Base-by-base conservation (phyloP, 2,797 vertebrate species). In the Luscinia luscinia region DNA sequence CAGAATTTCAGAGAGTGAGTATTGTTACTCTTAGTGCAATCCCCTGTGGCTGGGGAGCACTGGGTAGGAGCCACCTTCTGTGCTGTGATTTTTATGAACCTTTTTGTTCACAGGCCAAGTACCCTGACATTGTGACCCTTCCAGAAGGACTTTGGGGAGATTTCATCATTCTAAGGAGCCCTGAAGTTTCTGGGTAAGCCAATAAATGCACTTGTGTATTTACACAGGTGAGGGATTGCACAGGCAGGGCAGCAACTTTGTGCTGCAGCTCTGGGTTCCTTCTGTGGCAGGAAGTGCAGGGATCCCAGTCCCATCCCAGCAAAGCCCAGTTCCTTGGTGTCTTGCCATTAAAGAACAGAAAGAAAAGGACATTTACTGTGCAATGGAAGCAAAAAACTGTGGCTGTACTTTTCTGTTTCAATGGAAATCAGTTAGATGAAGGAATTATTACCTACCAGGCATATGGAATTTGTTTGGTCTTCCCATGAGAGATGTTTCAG, bases 151-250 rank as follows among this genome's bases (percentile, higher is more conserved):
- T 96, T 66, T 85, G 80, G 64, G 98, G 98, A 24, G 98, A 98
- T 84, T 95, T 97, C 83, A 98, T 99, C 90, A 77, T 74, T 34
- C 91, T 99, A 46, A 98, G 49, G 89, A 98, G 95, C 72, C 88
- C 98, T 30, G 78, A 96, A 61, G 90, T 96, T 77, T 94, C 98
- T 10, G 97, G 98, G 99, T 99, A 98, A 98, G 95, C 4, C 48
- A 77, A 11, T 24, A 69, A 76, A 58, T 52, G n/a, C 3, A 5
- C 51, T 63, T 92, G 16, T 69, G 10, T 41, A 20, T 51, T 77
- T 34, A 10, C 48, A n/a, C 5, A 67, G 48, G 22, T 30, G 46
- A 19, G 77, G 52, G 38, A 28, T 16, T 57, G 83, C 57, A 28
- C 22, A 32, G 51, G 45, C 62, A 46, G 57, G 30, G 23, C 18